Evolutionary conservation across 2,113 vertebrate genomes (phyloP), one percentile per base, ranked within the genome.

Genomic region (Orcinus orca): DNA sequence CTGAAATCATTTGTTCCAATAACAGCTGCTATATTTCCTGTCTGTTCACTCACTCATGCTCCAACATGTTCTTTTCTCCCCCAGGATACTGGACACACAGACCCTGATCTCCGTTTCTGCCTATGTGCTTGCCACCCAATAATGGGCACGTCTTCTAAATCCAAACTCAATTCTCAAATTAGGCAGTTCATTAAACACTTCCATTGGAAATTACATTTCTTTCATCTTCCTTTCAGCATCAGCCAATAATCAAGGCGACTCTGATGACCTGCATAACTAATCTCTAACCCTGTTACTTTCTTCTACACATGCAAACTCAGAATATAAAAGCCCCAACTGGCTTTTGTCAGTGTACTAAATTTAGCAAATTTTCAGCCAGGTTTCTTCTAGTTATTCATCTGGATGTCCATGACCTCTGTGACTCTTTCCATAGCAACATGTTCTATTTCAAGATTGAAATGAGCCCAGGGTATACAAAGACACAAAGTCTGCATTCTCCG

Each of bases 171-270:
- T 87, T 93, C 92, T 97, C 88, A 97, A 87, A 88, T 93, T 95
- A 96, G 11, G 13, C 83, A 97, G 86, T 85, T 95, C 67, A 98
- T 98, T 97, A 98, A 98, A 94, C 26, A 90, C 58, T 63, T 68
- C 63, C 33, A 94, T 80, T 98, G 86, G 92, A 88, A 97, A 97
- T 60, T 71, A 90, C 74, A 41, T 90, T 85, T 63, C 23, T 29
- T 87, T 98, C 92, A 23, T 77, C 36, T 53, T 76, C 11, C 7
- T 97, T 95, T 97, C 83, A 95, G 71, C 82, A 91, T 87, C 96
- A 89, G 23, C 47, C 83, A 67, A 60, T 77, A 94, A 97, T n/a
- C 33, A 81, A 53, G 10, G n/a, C 63, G 93, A 95, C 88, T 97
- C 89, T 97, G 14, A 26, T 76, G 41, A 90, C 44, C 50, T 91